Evolutionary conservation across 1,140 invertebrate species (phyloP), one percentile per base, ranked within the genome.

Genomic region (Drosophila guanche): DNA sequence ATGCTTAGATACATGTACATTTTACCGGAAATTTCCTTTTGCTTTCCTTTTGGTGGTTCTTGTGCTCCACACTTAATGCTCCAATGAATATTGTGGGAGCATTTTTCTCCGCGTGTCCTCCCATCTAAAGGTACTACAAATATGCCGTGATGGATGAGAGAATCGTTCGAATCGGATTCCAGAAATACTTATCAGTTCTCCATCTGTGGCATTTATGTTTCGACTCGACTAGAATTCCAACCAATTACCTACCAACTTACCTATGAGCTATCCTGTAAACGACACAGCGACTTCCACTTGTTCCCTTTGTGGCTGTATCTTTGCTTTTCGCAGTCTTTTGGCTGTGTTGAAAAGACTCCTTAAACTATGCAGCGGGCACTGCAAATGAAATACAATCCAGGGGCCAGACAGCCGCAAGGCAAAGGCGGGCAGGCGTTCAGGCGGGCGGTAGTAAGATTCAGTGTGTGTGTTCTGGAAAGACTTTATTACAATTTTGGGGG

Each of bases 1-100:
- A 46, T n/a, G n/a, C n/a, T n/a, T n/a, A n/a, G n/a, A n/a, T 1
- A 37, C 10, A 12, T 8, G 8, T 10, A 10, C 12, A 40, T 61
- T 66, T 67, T 37, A 16, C 45, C 46, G 51, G 46, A 70, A 63
- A 52, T 73, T 56, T 33, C 65, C 41, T 47, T 47, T 57, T 29
- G 33, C 47, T 47, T 55, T 62, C 27, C 12, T 25, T 47, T 56
- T 50, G 41, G 50, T 20, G 43, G 48, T n/a, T n/a, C n/a, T n/a
- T n/a, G n/a, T n/a, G n/a, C n/a, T n/a, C n/a, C 48, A 71, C 66
- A 55, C 57, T 84, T 85, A 76, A 85, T 78, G 80, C 80, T 85
- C 72, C 61, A 84, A 76, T 85, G 76, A 76, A 79, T 72, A 69
- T 63, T 50, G 70, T 69, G 75, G 67, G 75, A 79, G 75, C 75